Base-by-base conservation (phyloP, 1,140 invertebrate species). In the Lepidurus apus region DNA sequence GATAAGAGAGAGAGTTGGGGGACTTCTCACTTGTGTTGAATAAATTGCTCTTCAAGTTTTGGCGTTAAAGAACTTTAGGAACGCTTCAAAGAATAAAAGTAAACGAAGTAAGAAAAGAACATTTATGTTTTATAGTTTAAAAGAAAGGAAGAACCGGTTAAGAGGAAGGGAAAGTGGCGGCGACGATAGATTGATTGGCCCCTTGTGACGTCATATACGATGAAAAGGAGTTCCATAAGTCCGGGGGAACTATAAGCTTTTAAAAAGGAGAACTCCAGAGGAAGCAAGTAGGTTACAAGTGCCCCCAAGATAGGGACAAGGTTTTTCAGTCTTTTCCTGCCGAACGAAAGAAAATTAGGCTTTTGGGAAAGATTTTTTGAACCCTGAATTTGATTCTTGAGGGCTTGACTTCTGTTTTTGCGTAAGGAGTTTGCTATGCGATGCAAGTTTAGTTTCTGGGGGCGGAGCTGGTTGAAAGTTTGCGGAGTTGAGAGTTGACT, bases 121-220 rank as follows among this genome's bases (percentile, higher is more conserved):
- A 65, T n/a, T 13, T n/a, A 65, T 65, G 8, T 13, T 9, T 13
- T 65, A 13, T 17, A 65, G 8, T 65, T 65, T 65, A 65, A 65
- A 65, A 65, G 53, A 65, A 65, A 65, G 53, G 53, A 65, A 65
- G 53, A 65, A 65, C 53, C 53, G 53, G 53, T 65, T 65, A 65
- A 65, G 8, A 65, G 53, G 53, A 65, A 65, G 53, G 53, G 53
- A 65, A 65, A 65, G 53, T 65, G 53, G 53, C 21, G 53, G n/a
- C 53, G 53, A 65, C 17, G 53, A 65, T 65, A 65, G n/a, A 65
- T 65, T 65, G 53, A 65, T 65, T 65, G 21, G 21, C 53, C n/a
- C n/a, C 53, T 17, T 65, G 53, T 65, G 53, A 65, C 53, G 53
- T 65, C 53, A 65, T n/a, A 65, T 21, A n/a, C 6, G 53, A 9